Conservation (phyloP, 2,888 invertebrate species). For the Dromius quadrimaculatus region DNA sequence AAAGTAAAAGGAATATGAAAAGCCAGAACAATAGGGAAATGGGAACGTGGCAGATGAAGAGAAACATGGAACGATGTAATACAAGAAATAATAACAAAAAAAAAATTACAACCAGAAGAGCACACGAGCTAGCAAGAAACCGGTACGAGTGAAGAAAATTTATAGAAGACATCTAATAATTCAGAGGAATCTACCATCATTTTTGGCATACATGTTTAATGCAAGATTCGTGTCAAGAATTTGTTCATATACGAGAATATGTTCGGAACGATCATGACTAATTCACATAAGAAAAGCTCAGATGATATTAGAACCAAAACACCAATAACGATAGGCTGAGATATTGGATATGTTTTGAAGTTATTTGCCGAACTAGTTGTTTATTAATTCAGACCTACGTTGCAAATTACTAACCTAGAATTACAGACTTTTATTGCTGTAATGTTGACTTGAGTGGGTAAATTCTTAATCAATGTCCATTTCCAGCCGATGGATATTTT, state of each 20-base stretch:
- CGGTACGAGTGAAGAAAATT: no score
- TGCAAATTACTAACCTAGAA: conserved; percentile 4
- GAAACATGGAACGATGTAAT: no score
- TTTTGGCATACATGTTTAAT: conserved; percentile 34
- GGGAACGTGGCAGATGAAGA: no score
- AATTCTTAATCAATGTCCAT: conserved; percentile 35
- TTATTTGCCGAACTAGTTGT: conserved; percentile 22
- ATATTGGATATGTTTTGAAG: conserved; percentile 7
- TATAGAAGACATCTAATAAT: conserved; percentile 9
- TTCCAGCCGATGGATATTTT: not conserved
- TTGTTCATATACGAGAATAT: conserved; percentile 25
- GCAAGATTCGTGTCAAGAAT: conserved; percentile 35
- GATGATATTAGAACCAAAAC: conserved; percentile 5
- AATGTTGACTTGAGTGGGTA: conserved; percentile 13
- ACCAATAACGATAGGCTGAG: not conserved
- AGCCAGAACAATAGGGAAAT: no score
- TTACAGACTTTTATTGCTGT: not conserved
- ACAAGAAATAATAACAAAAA: no score
- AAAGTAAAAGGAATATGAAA: no score
- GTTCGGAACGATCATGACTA: conserved; percentile 19
- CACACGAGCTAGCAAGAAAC: no score
- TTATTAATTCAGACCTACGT: conserved; percentile 13
- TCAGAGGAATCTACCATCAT: conserved; percentile 12
- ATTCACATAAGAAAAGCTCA: conserved; percentile 34
- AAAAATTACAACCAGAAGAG: no score